Base-by-base conservation (phyloP, 2,113 vertebrate genomes). In the Hemicordylus capensis region DNA sequence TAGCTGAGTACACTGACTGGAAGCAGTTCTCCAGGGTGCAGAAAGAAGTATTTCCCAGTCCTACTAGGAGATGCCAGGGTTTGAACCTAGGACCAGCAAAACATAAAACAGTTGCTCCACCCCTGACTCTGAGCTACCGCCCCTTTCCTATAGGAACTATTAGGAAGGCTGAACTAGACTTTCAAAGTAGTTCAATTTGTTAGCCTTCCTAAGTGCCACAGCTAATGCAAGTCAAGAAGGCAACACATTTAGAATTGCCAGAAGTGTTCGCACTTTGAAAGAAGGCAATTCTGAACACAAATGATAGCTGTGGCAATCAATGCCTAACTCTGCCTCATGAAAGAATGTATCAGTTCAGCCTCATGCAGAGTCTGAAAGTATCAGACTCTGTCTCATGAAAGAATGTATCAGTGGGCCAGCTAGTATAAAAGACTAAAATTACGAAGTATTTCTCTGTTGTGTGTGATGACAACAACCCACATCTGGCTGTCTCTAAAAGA, bases 251-350 rank as follows among this genome's bases (percentile, higher is more conserved):
- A 72, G 67, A 64, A 80, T 72, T 61, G 54, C 56, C 56, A 79
- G 75, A 77, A 72, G n/a, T 64, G 67, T 64, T 80, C 67, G 37
- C 20, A 56, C 20, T 75, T n/a, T 81, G 78, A 86, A 81, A 74
- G 70, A 66, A 80, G 48, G 22, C 28, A 66, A 81, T 75, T 58
- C 31, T 75, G 46, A n/a, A 86, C 59, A 44, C 26, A 66, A 66
- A 81, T 67, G 51, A 76, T 81, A 67, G 34, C 59, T 11, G 59
- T 8, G 12, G 12, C 59, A 75, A 67, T 80, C 78, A 75, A 34
- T 67, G 78, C 14, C 14, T 20, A 37, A 51, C 34, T n/a, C 54
- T 56, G 19, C 78, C 37, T n/a, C 59, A 12, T 75, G 78, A 56
- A 56, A 80, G 28, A 75, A n/a, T n/a, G n/a, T n/a, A n/a, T n/a